Base-by-base conservation (phyloP, 2,888 invertebrate species). In the Ptychoptera contaminata region DNA sequence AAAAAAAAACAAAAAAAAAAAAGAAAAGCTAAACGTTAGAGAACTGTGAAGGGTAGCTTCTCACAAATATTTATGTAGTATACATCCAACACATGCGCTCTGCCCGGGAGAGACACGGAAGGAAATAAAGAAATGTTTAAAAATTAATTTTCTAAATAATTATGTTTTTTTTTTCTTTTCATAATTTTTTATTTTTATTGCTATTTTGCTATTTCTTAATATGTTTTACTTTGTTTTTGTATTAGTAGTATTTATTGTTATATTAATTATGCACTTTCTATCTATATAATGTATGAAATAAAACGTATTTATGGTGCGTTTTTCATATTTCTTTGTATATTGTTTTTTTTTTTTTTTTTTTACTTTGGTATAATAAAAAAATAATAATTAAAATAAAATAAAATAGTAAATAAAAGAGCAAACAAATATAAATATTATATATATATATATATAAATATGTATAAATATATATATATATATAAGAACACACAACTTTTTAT, bases 11-110 rank as follows among this genome's bases (percentile, higher is more conserved):
- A 23, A 23, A 23, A 23, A 30, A 14, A 23, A 46, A 14, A 46
- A 47, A 35, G 71, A 71, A 79, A 79, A 79, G 78, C 78, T 73
- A 75, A 23, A 73, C 74, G 74, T 77, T 77, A 79, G 76, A 81
- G 79, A 84, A 84, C 83, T 81, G 82, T 82, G 82, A 82, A 83
- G 82, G 82, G 82, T 55, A 79, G 70, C 77, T 76, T 77, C 79
- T 80, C 80, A 78, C 77, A 76, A 50, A 30, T 77, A 73, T 72
- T 68, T 71, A n/a, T 40, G 4, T 14, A 46, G 35, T 48, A 43
- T 43, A 48, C 65, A 65, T 65, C 66, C 65, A 64, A 65, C 66
- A 66, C 66, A 66, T 65, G 63, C 65, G 65, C 66, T 66, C 66
- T 62, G 66, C 65, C 61, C 62, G 61, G 55, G 50, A 60, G 58